These are phyloP conservation scores for Stigmatopora nigra DNA, from an alignment of 2,113 vertebrate genomes.

Conservation along the genomic window DNA sequence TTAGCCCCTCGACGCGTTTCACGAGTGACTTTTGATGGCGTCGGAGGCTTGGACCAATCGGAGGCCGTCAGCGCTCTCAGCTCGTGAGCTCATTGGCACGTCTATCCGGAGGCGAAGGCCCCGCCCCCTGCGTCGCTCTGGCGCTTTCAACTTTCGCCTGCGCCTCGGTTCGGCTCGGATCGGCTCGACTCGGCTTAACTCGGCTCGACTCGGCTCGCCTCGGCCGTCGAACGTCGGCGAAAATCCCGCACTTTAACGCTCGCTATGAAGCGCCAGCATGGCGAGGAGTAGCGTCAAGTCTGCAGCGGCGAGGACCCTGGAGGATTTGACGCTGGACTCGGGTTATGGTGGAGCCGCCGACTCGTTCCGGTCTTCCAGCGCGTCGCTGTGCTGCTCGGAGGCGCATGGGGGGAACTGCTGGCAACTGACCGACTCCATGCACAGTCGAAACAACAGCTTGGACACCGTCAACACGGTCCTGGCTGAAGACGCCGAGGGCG, in stretches of 20 bases:
- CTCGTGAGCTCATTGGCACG: too few relatives aligned
- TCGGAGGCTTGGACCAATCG: too few relatives aligned
- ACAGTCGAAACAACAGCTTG: constrained; percentile 95
- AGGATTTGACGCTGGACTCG: constrained; percentile 97
- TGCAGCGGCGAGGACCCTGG: constrained; percentile 85
- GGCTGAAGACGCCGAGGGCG: constrained; percentile 93
- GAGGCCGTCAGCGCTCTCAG: too few relatives aligned
- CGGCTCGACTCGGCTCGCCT: too few relatives aligned
- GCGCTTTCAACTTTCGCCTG: too few relatives aligned
- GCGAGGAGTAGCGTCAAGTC: constrained; percentile 87
- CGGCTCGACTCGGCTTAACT: too few relatives aligned
- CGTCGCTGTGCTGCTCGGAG: constrained; percentile 94
- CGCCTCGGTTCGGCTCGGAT: too few relatives aligned
- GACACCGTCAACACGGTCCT: constrained; percentile 97
- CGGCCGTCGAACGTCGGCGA: too few relatives aligned
- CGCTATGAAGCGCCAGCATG: constrained; percentile 94
- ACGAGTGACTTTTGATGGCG: too few relatives aligned
- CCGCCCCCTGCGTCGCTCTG: too few relatives aligned
- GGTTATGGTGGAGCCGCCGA: constrained; percentile 98
- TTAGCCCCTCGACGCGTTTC: too few relatives aligned
- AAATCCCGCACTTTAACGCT: constrained; percentile 49
- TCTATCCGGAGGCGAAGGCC: too few relatives aligned
- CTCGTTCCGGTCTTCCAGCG: constrained; percentile 94
- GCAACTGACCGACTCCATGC: constrained; percentile 95
- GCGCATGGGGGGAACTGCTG: constrained; percentile 84